These are phyloP conservation scores for Lithophane leautieri DNA, from an alignment of 2,888 invertebrate species.

Conservation along the genomic window DNA sequence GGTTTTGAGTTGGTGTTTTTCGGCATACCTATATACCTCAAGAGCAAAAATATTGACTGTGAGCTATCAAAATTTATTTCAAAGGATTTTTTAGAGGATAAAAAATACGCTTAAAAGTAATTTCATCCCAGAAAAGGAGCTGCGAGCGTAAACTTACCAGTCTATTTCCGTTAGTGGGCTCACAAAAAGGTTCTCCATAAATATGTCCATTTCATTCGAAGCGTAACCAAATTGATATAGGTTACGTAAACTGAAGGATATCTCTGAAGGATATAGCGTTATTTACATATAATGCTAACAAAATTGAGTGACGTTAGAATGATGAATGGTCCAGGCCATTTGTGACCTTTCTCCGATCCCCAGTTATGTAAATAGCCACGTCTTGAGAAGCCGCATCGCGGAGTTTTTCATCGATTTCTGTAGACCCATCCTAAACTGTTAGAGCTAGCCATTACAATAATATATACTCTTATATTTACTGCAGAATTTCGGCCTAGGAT, in stretches of 20 bases:
- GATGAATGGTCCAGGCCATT: slow-evolving; percentile 73
- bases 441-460: slow-evolving; percentile 61
- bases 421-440: slow-evolving; percentile 68
- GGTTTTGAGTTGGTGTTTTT: background rate
- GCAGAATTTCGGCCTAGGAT: slow-evolving; percentile 43
- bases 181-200: slow-evolving; percentile 63
- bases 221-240: slow-evolving; percentile 69
- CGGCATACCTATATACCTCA: background rate
- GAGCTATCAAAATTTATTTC: slow-evolving; percentile 34
- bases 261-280: slow-evolving; percentile 62
- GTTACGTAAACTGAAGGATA: slow-evolving; percentile 65
- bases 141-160: slow-evolving; percentile 52
- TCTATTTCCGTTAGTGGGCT: slow-evolving; percentile 63
- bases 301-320: slow-evolving; percentile 77
- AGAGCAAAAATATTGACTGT: slow-evolving; percentile 12
- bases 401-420: slow-evolving; percentile 66
- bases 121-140: slow-evolving; percentile 49
- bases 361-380: slow-evolving; percentile 73
- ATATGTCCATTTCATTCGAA: slow-evolving; percentile 66
- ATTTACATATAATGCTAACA: slow-evolving; percentile 73
- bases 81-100: slow-evolving; percentile 37
- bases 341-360: slow-evolving; percentile 72
- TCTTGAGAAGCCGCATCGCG: slow-evolving; percentile 64
- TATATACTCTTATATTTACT: slow-evolving; percentile 62
- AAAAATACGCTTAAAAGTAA: slow-evolving; percentile 57